A percentile compares a stretch with the other conserved stretches of the same genome.
Conservation (phyloP, 1,140 invertebrate genomes). For the Diorhabda carinulata region DNA sequence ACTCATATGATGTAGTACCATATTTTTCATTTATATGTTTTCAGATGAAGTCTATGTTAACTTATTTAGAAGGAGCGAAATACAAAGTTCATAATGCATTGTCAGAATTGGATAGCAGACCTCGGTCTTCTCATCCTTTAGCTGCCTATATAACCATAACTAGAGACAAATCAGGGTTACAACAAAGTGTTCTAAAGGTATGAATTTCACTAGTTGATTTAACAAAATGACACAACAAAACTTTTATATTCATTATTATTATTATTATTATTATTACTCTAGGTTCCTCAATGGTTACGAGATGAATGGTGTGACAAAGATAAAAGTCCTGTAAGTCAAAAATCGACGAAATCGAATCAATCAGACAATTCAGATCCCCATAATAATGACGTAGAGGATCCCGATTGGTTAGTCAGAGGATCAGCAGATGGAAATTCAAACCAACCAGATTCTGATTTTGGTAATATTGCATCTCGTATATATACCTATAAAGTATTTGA, state of each 20-base stretch:
- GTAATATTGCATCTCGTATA: conserved; percentile 46
- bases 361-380: conserved; percentile 41
- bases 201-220: conserved; percentile 2
- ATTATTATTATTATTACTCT: background rate
- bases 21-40: conserved; percentile 20
- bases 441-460: conserved; percentile 75
- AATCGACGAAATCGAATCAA: conserved; percentile 46
- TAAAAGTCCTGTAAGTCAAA: conserved; percentile 54
- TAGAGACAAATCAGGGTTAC: conserved; percentile 83
- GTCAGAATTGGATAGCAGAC: conserved; percentile 73
- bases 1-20: background rate
- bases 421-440: conserved; percentile 79
- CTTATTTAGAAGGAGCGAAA: conserved; percentile 85
- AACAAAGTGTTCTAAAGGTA: conserved; percentile 81
- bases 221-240: too few relatives aligned
- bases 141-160: conserved; percentile 81
- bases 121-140: conserved; percentile 72
- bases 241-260: too few relatives aligned
- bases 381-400: conserved; percentile 40
- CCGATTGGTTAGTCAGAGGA: conserved; percentile 69
- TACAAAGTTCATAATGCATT: conserved; percentile 81
- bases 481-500: too few relatives aligned
- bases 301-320: conserved; percentile 57
- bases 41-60: conserved; percentile 87
- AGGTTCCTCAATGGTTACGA: conserved; percentile 77